A percentile compares a stretch with the other conserved stretches of the same genome.
phyloP scores from a whole-genome alignment of 30 jellyfish, hydroid and myxozoan species.

The Aurelia sp. region DNA sequence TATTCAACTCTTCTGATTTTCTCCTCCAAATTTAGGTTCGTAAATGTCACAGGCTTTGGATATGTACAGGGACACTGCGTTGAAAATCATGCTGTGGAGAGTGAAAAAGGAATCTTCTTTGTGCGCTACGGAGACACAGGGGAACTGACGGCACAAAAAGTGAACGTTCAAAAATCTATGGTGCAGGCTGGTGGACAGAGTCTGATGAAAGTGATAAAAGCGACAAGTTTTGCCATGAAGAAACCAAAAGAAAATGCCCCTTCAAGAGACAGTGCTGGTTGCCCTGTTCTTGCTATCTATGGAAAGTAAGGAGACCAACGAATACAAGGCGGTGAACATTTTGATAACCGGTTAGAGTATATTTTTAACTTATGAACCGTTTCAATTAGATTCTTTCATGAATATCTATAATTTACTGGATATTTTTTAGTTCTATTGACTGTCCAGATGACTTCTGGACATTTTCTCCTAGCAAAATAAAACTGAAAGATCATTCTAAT shows the following conservation, averaged over 20 bases:
- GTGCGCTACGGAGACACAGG: slow-evolving; percentile 39
- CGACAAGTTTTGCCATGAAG: background rate
- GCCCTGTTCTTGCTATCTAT: background rate
- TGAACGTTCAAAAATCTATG: slow-evolving; percentile 43
- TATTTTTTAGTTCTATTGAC: no score
- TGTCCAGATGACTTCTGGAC: no score
- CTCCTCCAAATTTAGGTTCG: slow-evolving; percentile 5
- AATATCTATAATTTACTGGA: no score
- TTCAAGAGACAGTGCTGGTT: background rate
- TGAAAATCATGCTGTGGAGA: slow-evolving; percentile 50
- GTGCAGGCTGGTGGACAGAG: background rate
- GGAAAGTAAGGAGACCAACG: no score
- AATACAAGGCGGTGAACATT: no score
- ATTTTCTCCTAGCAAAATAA: no score
- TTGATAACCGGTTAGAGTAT: no score
- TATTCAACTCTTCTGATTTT: no score
- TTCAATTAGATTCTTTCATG: no score
- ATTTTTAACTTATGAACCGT: no score
- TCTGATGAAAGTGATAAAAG: slow-evolving; percentile 20
- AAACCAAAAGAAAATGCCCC: slow-evolving; percentile 1
- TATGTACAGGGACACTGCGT: slow-evolving; percentile 52
- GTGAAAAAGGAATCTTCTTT: slow-evolving; percentile 60
- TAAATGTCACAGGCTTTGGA: slow-evolving; percentile 55
- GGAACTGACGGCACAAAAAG: slow-evolving; percentile 46
- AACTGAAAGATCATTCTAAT: no score